Conservation (phyloP, 2,888 invertebrate genomes). For the Lasioglossum vierecki region DNA sequence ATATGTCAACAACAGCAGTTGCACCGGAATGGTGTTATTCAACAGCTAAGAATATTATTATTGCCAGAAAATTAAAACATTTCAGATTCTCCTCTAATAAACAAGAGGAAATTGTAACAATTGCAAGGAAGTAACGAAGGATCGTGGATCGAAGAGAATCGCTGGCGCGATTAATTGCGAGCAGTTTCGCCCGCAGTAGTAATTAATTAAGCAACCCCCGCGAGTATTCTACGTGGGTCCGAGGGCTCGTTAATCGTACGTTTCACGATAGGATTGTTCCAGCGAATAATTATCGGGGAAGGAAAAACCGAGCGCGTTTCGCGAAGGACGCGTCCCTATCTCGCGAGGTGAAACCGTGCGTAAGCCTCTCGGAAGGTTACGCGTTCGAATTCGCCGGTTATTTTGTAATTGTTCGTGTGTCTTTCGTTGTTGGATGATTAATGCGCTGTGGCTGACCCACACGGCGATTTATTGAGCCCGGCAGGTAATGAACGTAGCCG, state of each 20-base stretch:
- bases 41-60: too few species aligned
- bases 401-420: constrained; percentile 1
- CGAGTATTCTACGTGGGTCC: neutral
- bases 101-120: too few species aligned
- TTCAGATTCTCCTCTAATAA: too few species aligned
- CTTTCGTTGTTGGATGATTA: constrained; percentile 14
- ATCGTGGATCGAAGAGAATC: neutral
- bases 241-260: neutral
- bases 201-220: neutral
- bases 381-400: constrained; percentile 15
- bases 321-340: constrained; percentile 38
- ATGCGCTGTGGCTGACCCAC: neutral
- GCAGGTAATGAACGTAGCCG: neutral
- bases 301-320: neutral
- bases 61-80: too few species aligned
- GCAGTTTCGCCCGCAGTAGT: neutral
- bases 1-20: too few species aligned
- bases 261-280: neutral
- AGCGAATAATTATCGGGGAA: constrained; percentile 11
- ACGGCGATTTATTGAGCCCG: neutral
- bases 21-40: too few species aligned
- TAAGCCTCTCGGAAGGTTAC: constrained; percentile 1
- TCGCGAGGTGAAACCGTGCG: constrained; percentile 6
- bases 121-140: neutral
- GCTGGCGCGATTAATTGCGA: neutral